Evolutionary conservation across 2,797 vertebrate genomes (phyloP).

Genomic region (Podarcis siculus): DNA sequence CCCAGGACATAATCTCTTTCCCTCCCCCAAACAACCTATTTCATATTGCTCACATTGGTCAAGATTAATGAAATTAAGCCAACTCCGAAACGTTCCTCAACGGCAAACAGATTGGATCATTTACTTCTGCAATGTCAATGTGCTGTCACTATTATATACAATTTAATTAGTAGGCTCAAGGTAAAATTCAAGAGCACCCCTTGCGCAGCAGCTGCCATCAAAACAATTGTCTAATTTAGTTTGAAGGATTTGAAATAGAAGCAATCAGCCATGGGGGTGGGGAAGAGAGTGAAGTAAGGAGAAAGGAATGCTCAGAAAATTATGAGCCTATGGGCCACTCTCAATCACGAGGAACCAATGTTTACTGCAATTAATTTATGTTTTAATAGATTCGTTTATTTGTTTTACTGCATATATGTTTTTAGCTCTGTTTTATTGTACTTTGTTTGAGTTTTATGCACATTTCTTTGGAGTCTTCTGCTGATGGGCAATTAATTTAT

Average conservation of each 20-base stretch:
- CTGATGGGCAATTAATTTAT: too few species aligned
- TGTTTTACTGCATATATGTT: too few species aligned
- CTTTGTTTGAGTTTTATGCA: too few species aligned
- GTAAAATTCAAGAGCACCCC: conserved; percentile 40
- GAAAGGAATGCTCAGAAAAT: background rate
- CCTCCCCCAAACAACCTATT: background rate
- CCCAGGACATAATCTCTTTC: background rate
- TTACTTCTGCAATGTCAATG: conserved; percentile 40
- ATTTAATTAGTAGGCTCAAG: conserved; percentile 45
- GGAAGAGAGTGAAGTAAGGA: background rate
- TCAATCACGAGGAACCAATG: background rate
- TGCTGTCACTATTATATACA: conserved; percentile 39
- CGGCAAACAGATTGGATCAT: conserved; percentile 36
- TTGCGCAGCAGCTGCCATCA: conserved; percentile 40
- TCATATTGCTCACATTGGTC: conserved; percentile 36
- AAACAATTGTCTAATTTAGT: conserved; percentile 41
- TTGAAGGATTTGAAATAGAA: conserved; percentile 39
- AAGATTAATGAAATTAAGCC: conserved; percentile 43
- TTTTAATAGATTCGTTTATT: too few species aligned
- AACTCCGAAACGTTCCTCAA: conserved; percentile 10
- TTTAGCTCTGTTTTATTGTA: too few species aligned
- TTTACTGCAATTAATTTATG: conserved; percentile 5
- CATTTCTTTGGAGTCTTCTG: too few species aligned
- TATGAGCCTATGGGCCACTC: background rate
- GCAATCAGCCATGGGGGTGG: conserved; percentile 1